A percentile compares a stretch with the other conserved stretches of the same genome.
These are phyloP conservation scores for Potorous gilbertii DNA, from an alignment of 2,797 vertebrate species.

Conservation along the genomic window DNA sequence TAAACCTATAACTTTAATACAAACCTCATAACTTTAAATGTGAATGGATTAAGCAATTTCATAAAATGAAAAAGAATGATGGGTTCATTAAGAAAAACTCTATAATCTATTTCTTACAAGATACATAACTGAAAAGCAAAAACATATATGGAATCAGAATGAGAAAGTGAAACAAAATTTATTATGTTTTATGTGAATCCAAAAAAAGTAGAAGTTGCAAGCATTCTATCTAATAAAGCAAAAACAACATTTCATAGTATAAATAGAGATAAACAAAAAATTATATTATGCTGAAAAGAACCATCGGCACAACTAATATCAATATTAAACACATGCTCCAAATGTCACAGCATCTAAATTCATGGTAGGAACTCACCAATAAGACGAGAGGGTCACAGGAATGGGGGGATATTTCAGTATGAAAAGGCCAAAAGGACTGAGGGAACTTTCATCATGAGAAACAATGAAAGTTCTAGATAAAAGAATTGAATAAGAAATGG, in stretches of 20 bases:
- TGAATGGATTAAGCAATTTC: neutral
- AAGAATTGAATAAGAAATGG: neutral
- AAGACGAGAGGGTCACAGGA: neutral
- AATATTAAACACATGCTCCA: neutral
- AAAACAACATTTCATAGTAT: neutral
- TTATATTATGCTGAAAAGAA: neutral
- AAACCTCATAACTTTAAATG: neutral
- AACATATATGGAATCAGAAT: neutral
- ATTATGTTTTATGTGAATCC: neutral
- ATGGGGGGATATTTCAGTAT: neutral
- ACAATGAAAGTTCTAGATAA: neutral
- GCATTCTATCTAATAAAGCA: neutral
- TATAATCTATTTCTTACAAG: neutral
- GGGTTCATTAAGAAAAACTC: neutral
- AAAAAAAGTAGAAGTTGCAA: neutral
- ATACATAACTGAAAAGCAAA: neutral
- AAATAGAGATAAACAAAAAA: neutral
- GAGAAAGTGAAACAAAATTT: neutral
- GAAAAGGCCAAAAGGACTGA: neutral
- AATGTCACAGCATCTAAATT: neutral
- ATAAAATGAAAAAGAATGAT: neutral
- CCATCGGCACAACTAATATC: neutral
- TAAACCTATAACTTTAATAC: neutral
- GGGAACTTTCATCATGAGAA: neutral
- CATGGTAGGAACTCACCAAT: neutral